phyloP scores from a whole-genome alignment of 2,888 invertebrate species.

The Ceriagrion tenellum region DNA sequence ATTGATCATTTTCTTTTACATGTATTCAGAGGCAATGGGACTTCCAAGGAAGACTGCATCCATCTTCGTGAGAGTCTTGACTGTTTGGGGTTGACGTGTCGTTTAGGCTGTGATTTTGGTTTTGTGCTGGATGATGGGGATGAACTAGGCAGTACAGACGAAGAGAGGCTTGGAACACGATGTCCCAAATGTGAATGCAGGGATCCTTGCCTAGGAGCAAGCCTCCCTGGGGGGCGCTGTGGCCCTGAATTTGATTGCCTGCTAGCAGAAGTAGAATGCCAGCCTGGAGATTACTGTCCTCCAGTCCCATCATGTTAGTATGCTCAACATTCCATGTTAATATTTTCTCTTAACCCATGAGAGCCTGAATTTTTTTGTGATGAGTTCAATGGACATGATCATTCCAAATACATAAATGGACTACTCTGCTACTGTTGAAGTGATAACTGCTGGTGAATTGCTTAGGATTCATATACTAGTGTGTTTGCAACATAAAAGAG shows the following conservation, averaged over 20 bases:
- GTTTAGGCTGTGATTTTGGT: slow-evolving; percentile 92
- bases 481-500: no score
- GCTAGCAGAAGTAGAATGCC: slow-evolving; percentile 91
- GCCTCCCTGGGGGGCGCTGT: slow-evolving; percentile 77
- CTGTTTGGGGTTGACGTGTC: slow-evolving; percentile 87
- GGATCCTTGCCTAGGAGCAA: slow-evolving; percentile 87
- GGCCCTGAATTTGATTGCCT: slow-evolving; percentile 85
- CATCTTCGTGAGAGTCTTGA: slow-evolving; percentile 82
- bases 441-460: no score
- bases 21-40: slow-evolving; percentile 20
- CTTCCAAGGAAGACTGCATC: slow-evolving; percentile 39
- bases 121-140: slow-evolving; percentile 82
- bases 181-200: slow-evolving; percentile 91
- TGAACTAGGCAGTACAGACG: slow-evolving; percentile 39
- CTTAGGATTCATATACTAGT: no score
- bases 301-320: slow-evolving; percentile 90
- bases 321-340: not conserved
- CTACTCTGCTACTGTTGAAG: no score
- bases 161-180: slow-evolving; percentile 79
- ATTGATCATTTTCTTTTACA: not conserved
- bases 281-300: slow-evolving; percentile 88
- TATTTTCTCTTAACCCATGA: no score
- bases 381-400: no score
- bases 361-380: no score
- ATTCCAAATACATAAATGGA: no score